Evolutionary conservation across 2,797 vertebrate genomes (phyloP).

Genomic region (Petrocephalus schoutedeni): DNA sequence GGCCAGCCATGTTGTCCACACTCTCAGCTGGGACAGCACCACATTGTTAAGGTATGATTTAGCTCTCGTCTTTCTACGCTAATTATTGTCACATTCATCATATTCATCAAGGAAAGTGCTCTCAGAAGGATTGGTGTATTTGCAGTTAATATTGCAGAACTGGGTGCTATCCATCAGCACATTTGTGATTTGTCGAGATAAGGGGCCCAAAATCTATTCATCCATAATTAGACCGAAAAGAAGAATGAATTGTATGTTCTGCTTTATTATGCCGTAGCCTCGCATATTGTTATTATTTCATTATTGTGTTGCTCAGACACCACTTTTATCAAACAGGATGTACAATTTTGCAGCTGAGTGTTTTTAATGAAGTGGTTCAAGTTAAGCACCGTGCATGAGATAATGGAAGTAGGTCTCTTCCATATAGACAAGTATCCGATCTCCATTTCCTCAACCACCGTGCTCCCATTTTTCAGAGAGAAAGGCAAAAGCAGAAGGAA

Average conservation of each 20-base stretch:
- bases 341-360: not conserved
- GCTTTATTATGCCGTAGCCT: slow-evolving; percentile 93
- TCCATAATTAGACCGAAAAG: slow-evolving; percentile 99
- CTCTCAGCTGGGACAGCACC: slow-evolving; percentile 83
- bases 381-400: not conserved
- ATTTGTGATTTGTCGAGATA: slow-evolving; percentile 71
- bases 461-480: no score
- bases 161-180: slow-evolving; percentile 91
- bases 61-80: slow-evolving; percentile 98
- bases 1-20: slow-evolving; percentile 74
- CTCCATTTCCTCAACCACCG: not conserved
- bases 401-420: not conserved
- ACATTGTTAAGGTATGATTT: slow-evolving; percentile 96
- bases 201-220: slow-evolving; percentile 96
- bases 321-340: not conserved
- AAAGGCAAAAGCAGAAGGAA: not conserved
- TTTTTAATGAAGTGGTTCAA: not conserved
- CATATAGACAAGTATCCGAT: not conserved
- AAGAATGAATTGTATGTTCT: slow-evolving; percentile 99
- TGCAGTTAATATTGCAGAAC: slow-evolving; percentile 96
- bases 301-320: not conserved
- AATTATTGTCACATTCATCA: slow-evolving; percentile 99
- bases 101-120: slow-evolving; percentile 98
- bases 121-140: slow-evolving; percentile 96
- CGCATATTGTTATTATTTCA: slow-evolving; percentile 41